Percentiles rank a stretch among this genome's conserved stretches.
These are phyloP conservation scores for Gallinago stenura DNA, from an alignment of 2,797 vertebrate species.

Conservation along the genomic window DNA sequence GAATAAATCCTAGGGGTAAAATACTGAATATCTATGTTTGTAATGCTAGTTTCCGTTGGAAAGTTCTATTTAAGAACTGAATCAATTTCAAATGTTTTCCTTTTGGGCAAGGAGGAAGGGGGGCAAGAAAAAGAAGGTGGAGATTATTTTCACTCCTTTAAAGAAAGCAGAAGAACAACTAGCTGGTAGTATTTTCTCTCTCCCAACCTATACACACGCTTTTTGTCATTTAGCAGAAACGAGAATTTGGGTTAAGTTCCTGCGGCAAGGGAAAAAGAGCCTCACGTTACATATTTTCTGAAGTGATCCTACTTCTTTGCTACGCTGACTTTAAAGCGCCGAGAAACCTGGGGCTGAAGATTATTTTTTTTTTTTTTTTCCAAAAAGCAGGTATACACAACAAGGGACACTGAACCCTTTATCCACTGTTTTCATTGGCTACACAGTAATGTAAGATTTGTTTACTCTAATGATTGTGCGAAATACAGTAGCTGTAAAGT, in stretches of 20 bases:
- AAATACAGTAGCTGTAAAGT: conserved; percentile 80
- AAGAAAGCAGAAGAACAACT: conserved; percentile 35
- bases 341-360: conserved; percentile 40
- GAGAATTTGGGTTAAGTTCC: conserved; percentile 47
- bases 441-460: conserved; percentile 70
- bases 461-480: conserved; percentile 79
- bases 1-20: conserved; percentile 72
- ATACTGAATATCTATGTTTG: conserved; percentile 69
- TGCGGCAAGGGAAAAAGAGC: conserved; percentile 27
- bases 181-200: conserved; percentile 7
- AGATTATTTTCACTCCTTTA: conserved; percentile 47
- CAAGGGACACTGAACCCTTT: conserved; percentile 79
- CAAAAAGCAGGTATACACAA: conserved; percentile 66
- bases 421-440: conserved; percentile 75
- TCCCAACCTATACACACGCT: conserved; percentile 32
- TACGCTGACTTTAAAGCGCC: conserved; percentile 35
- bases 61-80: conserved; percentile 70
- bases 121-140: conserved; percentile 35
- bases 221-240: conserved; percentile 47
- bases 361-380: not conserved
- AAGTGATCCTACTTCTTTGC: conserved; percentile 56
- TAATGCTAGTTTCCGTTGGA: conserved; percentile 66
- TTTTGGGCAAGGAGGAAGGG: conserved; percentile 30
- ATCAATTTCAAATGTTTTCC: conserved; percentile 67
- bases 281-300: conserved; percentile 57